Conservation (phyloP, 92 coral and sea anemone species). For the Chrysogorgia sp. region DNA sequence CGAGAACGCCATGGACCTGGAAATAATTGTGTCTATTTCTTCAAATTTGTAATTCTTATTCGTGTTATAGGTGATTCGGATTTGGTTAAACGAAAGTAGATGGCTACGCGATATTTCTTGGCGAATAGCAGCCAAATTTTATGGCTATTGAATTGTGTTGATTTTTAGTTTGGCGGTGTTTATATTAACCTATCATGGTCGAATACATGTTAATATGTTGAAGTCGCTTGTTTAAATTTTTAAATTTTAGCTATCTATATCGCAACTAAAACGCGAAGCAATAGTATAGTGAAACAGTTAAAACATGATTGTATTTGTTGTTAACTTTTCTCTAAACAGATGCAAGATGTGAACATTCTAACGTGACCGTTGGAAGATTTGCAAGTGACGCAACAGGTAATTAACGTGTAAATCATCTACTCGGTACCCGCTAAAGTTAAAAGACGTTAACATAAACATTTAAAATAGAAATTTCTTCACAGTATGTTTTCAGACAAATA, state of each 20-base stretch:
- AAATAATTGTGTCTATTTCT: too few relatives aligned
- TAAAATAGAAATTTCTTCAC: constrained; percentile 8
- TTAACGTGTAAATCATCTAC: constrained; percentile 15
- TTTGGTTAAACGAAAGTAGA: too few relatives aligned
- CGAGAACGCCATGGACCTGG: too few relatives aligned
- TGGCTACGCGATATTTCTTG: too few relatives aligned
- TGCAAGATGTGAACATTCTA: neutral
- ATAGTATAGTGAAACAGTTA: too few relatives aligned
- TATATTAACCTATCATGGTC: neutral
- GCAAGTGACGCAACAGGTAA: constrained; percentile 25
- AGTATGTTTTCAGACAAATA: neutral
- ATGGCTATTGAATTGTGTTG: neutral
- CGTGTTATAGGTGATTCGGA: too few relatives aligned
- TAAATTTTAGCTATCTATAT: neutral
- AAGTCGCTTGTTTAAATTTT: constrained; percentile 1
- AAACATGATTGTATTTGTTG: neutral
- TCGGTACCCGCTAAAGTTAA: constrained; percentile 23
- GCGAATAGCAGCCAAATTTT: too few relatives aligned
- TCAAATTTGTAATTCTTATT: too few relatives aligned
- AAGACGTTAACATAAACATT: neutral
- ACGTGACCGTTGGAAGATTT: constrained; percentile 4
- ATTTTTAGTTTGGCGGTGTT: constrained; percentile 1
- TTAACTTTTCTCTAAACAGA: neutral
- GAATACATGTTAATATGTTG: constrained; percentile 40
- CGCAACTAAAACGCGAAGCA: neutral